Evolutionary conservation across 1,140 invertebrate genomes (phyloP).

Genomic region (Saccostrea glomerata): DNA sequence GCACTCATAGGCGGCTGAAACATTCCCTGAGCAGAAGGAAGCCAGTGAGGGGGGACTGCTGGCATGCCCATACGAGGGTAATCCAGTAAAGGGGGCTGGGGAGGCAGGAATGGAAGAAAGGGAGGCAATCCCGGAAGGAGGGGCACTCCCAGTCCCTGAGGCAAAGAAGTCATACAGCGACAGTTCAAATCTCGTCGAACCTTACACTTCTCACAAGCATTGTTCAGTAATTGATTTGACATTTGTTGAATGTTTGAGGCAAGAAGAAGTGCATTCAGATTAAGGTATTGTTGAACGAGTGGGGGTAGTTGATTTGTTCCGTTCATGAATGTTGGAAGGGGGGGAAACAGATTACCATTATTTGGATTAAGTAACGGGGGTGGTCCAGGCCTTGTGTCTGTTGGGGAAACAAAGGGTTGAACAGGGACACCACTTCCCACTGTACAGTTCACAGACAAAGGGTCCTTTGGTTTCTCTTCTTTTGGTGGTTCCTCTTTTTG

Average conservation of each 20-base stretch:
- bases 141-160: conserved; percentile 14
- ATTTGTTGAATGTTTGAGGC: conserved; percentile 15
- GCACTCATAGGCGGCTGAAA: background rate
- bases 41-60: background rate
- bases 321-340: background rate
- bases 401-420: background rate
- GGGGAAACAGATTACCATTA: background rate
- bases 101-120: conserved; percentile 16
- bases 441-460: conserved; percentile 2
- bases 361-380: background rate
- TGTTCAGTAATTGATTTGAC: background rate
- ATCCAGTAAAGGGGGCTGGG: background rate
- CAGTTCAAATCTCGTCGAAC: background rate
- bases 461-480: background rate
- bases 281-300: background rate
- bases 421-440: background rate
- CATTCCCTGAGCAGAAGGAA: conserved; percentile 17
- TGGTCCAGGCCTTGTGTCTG: background rate
- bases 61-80: conserved; percentile 13
- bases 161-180: background rate
- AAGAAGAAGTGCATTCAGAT: conserved; percentile 19
- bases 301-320: conserved; percentile 17
- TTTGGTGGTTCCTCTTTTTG: background rate
- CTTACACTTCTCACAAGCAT: conserved; percentile 17
- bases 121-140: background rate